Base-by-base conservation (phyloP, 1,140 invertebrate genomes). In the Sweltsa coloradensis region DNA sequence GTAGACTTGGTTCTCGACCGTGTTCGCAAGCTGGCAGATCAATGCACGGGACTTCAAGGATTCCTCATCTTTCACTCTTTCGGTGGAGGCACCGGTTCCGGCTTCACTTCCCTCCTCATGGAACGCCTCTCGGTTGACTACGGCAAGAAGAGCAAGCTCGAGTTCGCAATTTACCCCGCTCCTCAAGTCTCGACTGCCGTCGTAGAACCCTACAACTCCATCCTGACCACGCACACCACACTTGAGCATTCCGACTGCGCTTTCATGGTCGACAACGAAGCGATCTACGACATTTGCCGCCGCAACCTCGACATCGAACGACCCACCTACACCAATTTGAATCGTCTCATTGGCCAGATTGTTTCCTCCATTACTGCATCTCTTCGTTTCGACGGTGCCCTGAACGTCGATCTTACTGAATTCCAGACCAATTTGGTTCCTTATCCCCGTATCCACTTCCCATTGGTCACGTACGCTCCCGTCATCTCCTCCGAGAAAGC, bases 201-300 rank as follows among this genome's bases (percentile, higher is more conserved):
- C n/a, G 79, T 81, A 3, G 78, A 81, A 55, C 78, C 79, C 0
- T 81, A 81, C 61, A 80, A 80, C 57, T 72, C 76, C 6, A 69
- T 78, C 29, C 60, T 81, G 22, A 75, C 74, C n/a, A 77, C 74
- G 6, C 74, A 77, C 55, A 73, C 72, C 6, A 78, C n/a, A n/a
- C n/a, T n/a, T 24, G 73, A 78, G 49, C 71, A 75, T 53, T 70
- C 74, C 3, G 74, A 79, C 52, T 78, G 72, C 54, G 73, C 74
- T 23, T 77, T 80, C 58, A 66, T 76, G 64, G 70, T 76, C 9
- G 77, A 81, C 68, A 84, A 89, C 62, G 86, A 90, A 62, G 87
- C 86, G 51, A 91, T 92, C 59, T 92, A 91, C 55, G 88, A 92
- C 61, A 91, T 93, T 63, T 93, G 89, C 66, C 73, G 85, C 34